Percentiles rank a stretch among this genome's conserved stretches.
Evolutionary conservation across 2,888 invertebrate genomes (phyloP).

Genomic region (Ariolimax columbianus): DNA sequence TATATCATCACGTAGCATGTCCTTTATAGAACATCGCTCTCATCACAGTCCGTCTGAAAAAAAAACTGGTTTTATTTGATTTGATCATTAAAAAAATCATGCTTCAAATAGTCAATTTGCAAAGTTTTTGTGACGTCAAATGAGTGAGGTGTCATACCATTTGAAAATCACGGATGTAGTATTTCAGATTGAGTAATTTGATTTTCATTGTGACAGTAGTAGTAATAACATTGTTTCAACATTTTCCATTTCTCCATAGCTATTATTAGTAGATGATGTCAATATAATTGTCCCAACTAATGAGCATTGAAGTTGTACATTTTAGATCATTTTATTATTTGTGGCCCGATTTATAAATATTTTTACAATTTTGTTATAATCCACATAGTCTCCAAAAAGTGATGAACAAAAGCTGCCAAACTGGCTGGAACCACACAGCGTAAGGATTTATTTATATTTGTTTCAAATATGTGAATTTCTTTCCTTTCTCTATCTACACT

Average conservation of each 20-base stretch:
- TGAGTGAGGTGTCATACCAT: too few relatives aligned
- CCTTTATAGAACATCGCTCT: too few relatives aligned
- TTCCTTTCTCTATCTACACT: too few relatives aligned
- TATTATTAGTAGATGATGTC: not conserved
- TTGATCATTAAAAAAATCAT: too few relatives aligned
- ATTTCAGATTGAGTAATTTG: not conserved
- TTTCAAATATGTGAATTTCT: too few relatives aligned
- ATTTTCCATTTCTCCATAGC: not conserved
- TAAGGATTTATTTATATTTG: not conserved
- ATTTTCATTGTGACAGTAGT: not conserved
- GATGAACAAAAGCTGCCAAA: constrained; percentile 21
- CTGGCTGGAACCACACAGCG: constrained; percentile 42
- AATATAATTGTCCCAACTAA: not conserved
- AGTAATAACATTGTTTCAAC: not conserved
- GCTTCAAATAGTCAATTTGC: too few relatives aligned
- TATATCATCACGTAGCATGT: too few relatives aligned
- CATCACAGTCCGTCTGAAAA: too few relatives aligned
- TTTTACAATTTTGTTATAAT: not conserved
- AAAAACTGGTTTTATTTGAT: too few relatives aligned
- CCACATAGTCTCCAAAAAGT: not conserved
- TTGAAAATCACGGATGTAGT: too few relatives aligned
- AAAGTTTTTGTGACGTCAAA: too few relatives aligned
- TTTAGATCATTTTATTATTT: not conserved
- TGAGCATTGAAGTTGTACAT: not conserved
- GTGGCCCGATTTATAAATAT: too few relatives aligned